A percentile compares a stretch with the other conserved stretches of the same genome.
phyloP scores from a whole-genome alignment of 1,140 invertebrate species.

The Spodoptera litura region DNA sequence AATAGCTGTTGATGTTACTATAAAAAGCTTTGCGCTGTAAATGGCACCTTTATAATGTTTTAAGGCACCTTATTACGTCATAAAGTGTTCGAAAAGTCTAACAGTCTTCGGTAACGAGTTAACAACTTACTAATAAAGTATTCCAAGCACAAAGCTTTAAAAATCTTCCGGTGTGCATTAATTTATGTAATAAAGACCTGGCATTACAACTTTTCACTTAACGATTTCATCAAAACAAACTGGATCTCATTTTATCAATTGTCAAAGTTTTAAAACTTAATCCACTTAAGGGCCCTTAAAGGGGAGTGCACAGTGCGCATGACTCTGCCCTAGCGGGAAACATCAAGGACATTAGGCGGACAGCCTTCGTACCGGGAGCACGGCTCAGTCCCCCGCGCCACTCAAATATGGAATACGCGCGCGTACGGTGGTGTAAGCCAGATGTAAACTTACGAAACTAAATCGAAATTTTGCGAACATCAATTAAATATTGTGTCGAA shows the following conservation, averaged over 20 bases:
- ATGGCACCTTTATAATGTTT: neutral
- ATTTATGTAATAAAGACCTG: constrained; percentile 42
- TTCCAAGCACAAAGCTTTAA: constrained; percentile 16
- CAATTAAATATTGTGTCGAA: constrained; percentile 35
- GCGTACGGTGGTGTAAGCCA: constrained; percentile 62
- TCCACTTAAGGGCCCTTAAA: constrained; percentile 82
- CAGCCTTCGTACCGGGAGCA: constrained; percentile 54
- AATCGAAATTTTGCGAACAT: constrained; percentile 35
- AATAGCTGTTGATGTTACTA: too few relatives aligned
- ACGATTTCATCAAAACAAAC: constrained; percentile 74
- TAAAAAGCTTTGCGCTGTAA: neutral
- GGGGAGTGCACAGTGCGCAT: constrained; percentile 77
- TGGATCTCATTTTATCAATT: constrained; percentile 81
- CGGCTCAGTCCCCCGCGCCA: constrained; percentile 55
- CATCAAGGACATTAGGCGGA: constrained; percentile 77
- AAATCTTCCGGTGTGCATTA: constrained; percentile 35
- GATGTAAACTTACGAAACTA: constrained; percentile 51
- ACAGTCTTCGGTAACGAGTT: constrained; percentile 1
- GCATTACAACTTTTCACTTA: constrained; percentile 73
- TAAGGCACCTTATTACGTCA: neutral
- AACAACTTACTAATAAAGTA: constrained; percentile 19
- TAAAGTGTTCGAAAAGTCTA: neutral
- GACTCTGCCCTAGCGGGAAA: constrained; percentile 76
- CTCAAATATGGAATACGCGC: constrained; percentile 68
- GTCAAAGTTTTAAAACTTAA: constrained; percentile 84